Evolutionary conservation across 2,113 vertebrate species (phyloP).

Genomic region (Nipponia nippon): DNA sequence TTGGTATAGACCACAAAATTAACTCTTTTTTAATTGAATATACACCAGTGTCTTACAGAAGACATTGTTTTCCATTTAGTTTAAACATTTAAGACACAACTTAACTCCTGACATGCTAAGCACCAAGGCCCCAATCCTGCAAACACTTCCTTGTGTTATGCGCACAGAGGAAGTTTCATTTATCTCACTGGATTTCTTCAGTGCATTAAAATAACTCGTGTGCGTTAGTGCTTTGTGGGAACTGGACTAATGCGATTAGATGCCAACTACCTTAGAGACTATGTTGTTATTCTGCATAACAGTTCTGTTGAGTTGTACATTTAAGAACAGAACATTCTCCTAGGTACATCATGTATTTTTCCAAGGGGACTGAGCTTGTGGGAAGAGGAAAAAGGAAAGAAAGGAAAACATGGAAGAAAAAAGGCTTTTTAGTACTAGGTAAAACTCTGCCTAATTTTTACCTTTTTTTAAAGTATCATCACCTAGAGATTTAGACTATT

Average conservation of each 20-base stretch:
- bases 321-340: constrained; percentile 27
- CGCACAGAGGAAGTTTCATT: neutral
- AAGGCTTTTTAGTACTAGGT: neutral
- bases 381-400: neutral
- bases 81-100: neutral
- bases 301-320: neutral
- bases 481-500: neutral
- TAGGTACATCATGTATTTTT: neutral
- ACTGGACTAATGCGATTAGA: neutral
- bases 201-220: neutral
- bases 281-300: neutral
- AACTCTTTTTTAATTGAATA: neutral
- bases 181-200: neutral
- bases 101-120: neutral
- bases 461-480: neutral
- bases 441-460: neutral
- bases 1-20: neutral
- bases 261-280: neutral
- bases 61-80: neutral
- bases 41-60: rapidly evolving
- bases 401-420: neutral
- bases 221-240: neutral
- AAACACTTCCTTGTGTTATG: neutral
- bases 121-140: neutral
- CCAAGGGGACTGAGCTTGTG: neutral